A percentile compares a stretch with the other conserved stretches of the same genome.
Evolutionary conservation across 1,140 invertebrate species (phyloP).

Genomic region (Drosophila ficusphila): DNA sequence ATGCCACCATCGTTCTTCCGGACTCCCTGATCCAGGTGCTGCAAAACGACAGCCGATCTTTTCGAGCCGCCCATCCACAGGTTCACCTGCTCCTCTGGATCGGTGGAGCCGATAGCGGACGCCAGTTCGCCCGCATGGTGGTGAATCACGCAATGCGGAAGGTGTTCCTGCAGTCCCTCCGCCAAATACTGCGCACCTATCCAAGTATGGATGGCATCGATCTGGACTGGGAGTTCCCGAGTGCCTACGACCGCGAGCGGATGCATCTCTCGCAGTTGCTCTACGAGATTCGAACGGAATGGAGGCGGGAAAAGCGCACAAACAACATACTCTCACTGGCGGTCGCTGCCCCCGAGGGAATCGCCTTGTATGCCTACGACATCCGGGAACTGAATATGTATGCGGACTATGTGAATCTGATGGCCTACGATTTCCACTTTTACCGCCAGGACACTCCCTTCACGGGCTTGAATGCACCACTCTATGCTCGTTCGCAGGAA

Average conservation of each 20-base stretch:
- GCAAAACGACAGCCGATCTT: slow-evolving; percentile 84
- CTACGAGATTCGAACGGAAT: slow-evolving; percentile 88
- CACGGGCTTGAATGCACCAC: slow-evolving; percentile 91
- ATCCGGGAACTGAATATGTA: slow-evolving; percentile 91
- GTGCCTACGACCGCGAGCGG: slow-evolving; percentile 86
- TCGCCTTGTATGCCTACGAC: slow-evolving; percentile 91
- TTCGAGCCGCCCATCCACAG: slow-evolving; percentile 88
- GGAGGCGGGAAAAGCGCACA: slow-evolving; percentile 85
- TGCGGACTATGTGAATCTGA: slow-evolving; percentile 94
- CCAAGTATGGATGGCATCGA: slow-evolving; percentile 91
- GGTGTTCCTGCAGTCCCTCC: slow-evolving; percentile 89
- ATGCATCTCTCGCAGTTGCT: slow-evolving; percentile 90
- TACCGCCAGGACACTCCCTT: slow-evolving; percentile 90
- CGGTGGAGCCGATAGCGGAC: slow-evolving; percentile 87
- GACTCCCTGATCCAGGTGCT: slow-evolving; percentile 85
- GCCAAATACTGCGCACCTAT: slow-evolving; percentile 87
- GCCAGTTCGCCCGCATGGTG: slow-evolving; percentile 89
- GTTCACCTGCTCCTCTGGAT: slow-evolving; percentile 92
- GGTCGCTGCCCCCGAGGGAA: slow-evolving; percentile 89
- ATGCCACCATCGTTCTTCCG: slow-evolving; percentile 86
- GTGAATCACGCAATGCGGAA: slow-evolving; percentile 88
- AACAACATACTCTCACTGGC: slow-evolving; percentile 89
- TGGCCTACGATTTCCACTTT: slow-evolving; percentile 96
- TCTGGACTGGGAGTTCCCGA: slow-evolving; percentile 95
- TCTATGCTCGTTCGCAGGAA: slow-evolving; percentile 87